These are phyloP conservation scores for Drosophila peninsularis DNA, from an alignment of 2,888 invertebrate genomes.

Conservation along the genomic window DNA sequence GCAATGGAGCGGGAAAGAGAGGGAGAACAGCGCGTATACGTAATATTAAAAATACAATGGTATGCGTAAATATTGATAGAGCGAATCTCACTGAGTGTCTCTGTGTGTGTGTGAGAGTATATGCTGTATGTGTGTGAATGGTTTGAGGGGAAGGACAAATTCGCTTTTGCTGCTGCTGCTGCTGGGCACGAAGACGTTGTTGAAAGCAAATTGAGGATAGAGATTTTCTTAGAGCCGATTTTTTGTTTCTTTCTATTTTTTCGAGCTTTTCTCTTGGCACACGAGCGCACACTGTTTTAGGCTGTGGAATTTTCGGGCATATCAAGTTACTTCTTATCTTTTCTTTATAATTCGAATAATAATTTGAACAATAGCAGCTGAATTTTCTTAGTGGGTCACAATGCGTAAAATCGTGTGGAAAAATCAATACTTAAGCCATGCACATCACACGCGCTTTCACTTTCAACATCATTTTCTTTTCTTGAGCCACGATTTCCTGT, in stretches of 20 bases:
- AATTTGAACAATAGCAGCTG: slow-evolving; percentile 15
- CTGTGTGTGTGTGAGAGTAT: slow-evolving; percentile 12
- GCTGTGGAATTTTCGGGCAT: slow-evolving; percentile 13
- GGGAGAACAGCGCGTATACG: slow-evolving; percentile 63
- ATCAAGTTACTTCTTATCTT: slow-evolving; percentile 9
- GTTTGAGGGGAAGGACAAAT: slow-evolving; percentile 57
- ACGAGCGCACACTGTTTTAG: slow-evolving; percentile 18
- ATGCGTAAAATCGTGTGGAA: slow-evolving; percentile 63
- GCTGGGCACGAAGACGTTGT: slow-evolving; percentile 64
- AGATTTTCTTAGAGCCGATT: slow-evolving; percentile 71
- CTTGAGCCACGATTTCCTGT: slow-evolving; percentile 8
- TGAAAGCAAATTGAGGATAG: slow-evolving; percentile 76
- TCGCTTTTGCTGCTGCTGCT: slow-evolving; percentile 65
- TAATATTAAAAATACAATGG: slow-evolving; percentile 72
- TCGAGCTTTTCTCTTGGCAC: slow-evolving; percentile 61
- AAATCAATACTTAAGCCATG: slow-evolving; percentile 67
- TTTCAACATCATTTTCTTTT: slow-evolving; percentile 45
- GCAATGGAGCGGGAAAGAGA: slow-evolving; percentile 18
- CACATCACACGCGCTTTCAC: slow-evolving; percentile 68
- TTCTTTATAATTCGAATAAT: background rate
- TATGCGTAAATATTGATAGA: slow-evolving; percentile 79
- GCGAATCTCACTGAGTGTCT: slow-evolving; percentile 47
- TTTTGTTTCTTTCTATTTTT: slow-evolving; percentile 33
- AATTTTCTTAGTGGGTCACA: slow-evolving; percentile 44
- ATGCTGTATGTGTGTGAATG: slow-evolving; percentile 23